Conservation (phyloP, 2,888 invertebrate species). For the Ornithoptera priamus region DNA sequence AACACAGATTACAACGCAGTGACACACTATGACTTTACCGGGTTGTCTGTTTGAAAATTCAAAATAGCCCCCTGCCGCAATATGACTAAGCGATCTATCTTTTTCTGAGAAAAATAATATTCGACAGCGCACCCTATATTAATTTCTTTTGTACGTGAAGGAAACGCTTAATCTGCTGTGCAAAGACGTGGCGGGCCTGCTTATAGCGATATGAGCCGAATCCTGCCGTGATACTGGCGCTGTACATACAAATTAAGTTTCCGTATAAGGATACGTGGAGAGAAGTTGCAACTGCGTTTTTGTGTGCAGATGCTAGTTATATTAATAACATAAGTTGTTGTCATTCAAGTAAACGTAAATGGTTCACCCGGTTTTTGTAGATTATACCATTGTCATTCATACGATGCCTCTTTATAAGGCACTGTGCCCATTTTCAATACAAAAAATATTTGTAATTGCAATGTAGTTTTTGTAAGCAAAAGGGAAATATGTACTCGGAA, state of each 20-base stretch:
- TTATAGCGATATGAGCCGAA: slow-evolving; percentile 59
- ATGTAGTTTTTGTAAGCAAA: slow-evolving; percentile 1
- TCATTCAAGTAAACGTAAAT: slow-evolving; percentile 48
- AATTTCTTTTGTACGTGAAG: slow-evolving; percentile 54
- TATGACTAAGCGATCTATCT: slow-evolving; percentile 75
- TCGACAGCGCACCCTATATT: slow-evolving; percentile 57
- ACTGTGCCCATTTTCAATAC: not conserved
- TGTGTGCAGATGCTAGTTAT: slow-evolving; percentile 44
- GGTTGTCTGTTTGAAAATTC: too few species aligned
- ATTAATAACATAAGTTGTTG: slow-evolving; percentile 58
- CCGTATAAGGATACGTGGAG: slow-evolving; percentile 52
- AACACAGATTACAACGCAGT: too few species aligned
- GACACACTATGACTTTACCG: too few species aligned
- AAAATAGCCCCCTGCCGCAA: slow-evolving; percentile 61
- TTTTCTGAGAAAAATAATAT: slow-evolving; percentile 73
- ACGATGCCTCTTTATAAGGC: slow-evolving; percentile 1
- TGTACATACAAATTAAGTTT: slow-evolving; percentile 66
- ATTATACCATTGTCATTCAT: slow-evolving; percentile 32
- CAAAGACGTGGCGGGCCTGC: slow-evolving; percentile 49
- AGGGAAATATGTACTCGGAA: too few species aligned
- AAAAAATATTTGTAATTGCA: slow-evolving; percentile 1
- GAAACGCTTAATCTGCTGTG: slow-evolving; percentile 62
- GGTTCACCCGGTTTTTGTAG: slow-evolving; percentile 53
- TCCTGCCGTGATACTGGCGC: slow-evolving; percentile 50
- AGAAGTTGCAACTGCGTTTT: slow-evolving; percentile 47